Conservation (phyloP, 2,888 invertebrate genomes). For the Hydropsyche betteni region DNA sequence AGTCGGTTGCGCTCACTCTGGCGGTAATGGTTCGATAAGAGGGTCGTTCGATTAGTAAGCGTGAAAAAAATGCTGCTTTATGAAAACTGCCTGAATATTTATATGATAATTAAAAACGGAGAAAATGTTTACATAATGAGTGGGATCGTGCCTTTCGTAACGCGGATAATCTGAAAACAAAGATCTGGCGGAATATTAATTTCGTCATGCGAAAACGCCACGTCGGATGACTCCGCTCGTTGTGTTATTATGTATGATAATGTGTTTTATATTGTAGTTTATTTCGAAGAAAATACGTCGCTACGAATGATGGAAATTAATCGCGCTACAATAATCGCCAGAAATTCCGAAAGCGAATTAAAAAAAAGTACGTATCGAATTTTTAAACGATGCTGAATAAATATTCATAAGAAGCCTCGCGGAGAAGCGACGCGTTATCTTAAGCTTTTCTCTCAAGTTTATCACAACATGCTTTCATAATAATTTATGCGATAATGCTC, state of each 20-base stretch:
- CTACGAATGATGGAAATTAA: too few species aligned
- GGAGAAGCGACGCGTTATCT: conserved; percentile 14
- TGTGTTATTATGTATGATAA: neutral
- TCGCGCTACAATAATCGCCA: too few species aligned
- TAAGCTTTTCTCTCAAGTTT: conserved; percentile 25
- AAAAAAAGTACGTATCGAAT: too few species aligned
- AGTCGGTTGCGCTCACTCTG: neutral
- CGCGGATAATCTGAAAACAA: neutral
- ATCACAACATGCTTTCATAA: conserved; percentile 29
- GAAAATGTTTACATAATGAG: conserved; percentile 8
- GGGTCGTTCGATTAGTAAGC: neutral
- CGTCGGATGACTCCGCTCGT: neutral
- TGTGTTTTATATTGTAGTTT: neutral
- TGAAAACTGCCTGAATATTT: too few species aligned
- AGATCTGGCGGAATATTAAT: conserved; percentile 17
- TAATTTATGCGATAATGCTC: conserved; percentile 14
- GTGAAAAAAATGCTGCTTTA: too few species aligned
- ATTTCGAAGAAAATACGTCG: neutral
- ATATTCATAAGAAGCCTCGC: neutral
- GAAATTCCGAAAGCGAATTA: too few species aligned
- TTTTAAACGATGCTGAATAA: neutral
- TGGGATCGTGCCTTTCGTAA: neutral
- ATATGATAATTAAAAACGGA: neutral
- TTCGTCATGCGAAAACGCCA: neutral
- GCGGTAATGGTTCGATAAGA: neutral